Base-by-base conservation (phyloP, 2,797 vertebrate species). In the Pseudocheirus occidentalis region DNA sequence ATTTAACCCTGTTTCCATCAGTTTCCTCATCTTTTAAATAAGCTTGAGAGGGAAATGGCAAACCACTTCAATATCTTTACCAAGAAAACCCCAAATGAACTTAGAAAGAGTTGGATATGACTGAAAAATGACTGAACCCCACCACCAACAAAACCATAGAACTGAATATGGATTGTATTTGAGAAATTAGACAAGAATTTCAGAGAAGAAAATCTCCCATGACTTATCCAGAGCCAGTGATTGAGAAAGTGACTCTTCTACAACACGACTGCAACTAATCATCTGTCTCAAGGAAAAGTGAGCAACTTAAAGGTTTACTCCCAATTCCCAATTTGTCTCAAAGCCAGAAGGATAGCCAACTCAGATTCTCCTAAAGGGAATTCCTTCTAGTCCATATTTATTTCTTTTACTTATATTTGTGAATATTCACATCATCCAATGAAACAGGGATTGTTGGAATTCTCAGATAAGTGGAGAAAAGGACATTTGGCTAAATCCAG, bases 301-400 rank as follows among this genome's bases (percentile, higher is more conserved):
- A 0, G 1, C 56, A 52, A 2, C 53, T 90, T 93, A 46, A 73
- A 97, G 28, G 92, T 94, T 40, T 90, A 40, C 9, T 87, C 18
- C 81, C 13, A 46, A 57, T 58, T 89, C 53, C 59, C 95, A 34
- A 34, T 94, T 92, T 90, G 53, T 28, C 16, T 92, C 58, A 90
- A 66, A 81, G 50, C 90, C 56, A 90, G n/a, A 18, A 50, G 9
- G 95, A 29, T 92, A 21, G 11, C 55, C 93, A 94, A 50, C 93
- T 95, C 92, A 13, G 94, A 29, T 94, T 94, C 13, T 96, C 91
- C 91, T 90, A 66, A 93, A 52, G 73, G 7, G 93, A 94, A 94
- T 92, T 90, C 21, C 93, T 94, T 21, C 29, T 46, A 90, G 34
- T 91, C 13, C 94, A 24, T 11, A 50, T 54, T 93, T 97, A 28